Conservation (phyloP, 2,888 invertebrate species). For the Griposia aprilina region DNA sequence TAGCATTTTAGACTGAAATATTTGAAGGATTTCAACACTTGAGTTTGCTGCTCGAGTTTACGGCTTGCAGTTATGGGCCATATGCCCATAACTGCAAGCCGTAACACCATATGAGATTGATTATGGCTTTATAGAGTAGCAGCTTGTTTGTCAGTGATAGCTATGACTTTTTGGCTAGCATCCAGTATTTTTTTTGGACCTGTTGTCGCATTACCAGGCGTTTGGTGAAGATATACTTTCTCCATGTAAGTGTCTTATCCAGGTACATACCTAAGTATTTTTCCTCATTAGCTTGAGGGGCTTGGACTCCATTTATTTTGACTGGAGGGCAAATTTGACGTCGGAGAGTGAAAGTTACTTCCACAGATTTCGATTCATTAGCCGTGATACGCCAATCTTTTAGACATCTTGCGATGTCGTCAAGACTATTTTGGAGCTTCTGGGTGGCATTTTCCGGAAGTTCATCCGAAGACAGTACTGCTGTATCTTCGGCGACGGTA, state of each 20-base stretch:
- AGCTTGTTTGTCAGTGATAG: neutral
- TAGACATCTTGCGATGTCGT: neutral
- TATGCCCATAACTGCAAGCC: no score
- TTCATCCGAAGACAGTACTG: no score
- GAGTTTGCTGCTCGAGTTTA: no score
- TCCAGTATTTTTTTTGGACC: slow-evolving; percentile 3
- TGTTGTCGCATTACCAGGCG: neutral
- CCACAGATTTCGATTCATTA: neutral
- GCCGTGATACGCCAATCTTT: neutral
- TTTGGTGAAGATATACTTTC: slow-evolving; percentile 1
- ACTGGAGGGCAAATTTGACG: neutral
- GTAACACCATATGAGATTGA: no score
- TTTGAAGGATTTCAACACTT: no score
- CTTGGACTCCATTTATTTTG: no score
- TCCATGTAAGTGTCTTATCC: neutral
- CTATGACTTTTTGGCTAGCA: neutral
- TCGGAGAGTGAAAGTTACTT: neutral
- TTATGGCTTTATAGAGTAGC: no score
- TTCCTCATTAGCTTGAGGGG: neutral
- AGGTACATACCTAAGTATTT: neutral
- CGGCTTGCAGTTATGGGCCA: no score
- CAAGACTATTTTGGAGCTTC: neutral
- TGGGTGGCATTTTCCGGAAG: neutral
- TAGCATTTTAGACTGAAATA: no score
- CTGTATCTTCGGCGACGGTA: no score